Evolutionary conservation across 2,888 invertebrate species (phyloP), one percentile per base, ranked within the genome.

Genomic region (Dynastes tityus): DNA sequence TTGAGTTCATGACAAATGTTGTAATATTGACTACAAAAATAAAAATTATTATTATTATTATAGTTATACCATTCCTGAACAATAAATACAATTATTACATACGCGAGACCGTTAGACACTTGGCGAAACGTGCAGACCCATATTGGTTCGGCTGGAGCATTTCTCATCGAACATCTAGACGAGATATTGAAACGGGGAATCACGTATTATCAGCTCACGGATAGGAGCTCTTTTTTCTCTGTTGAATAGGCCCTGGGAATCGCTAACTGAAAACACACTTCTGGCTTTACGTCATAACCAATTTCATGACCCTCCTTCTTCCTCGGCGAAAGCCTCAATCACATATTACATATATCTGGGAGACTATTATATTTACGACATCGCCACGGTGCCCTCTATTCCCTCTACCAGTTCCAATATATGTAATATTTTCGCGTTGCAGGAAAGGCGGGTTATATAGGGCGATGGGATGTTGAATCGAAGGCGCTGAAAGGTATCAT

Each of bases 301-400:
- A 86, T 86, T 84, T 85, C 83, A 83, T 83, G 82, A 82, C 83
- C 84, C 84, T 84, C 84, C 84, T 84, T 82, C 84, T 84, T 84
- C 84, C 84, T 82, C 81, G 78, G 77, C 82, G 83, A 83, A 84
- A 84, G 84, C 84, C 84, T 84, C 85, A 85, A 84, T 85, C 84
- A 84, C 85, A 85, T 45, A 45, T 37, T 5, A 37, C 32, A 2
- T 85, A 86, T 85, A 86, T 86, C 85, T 84, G 83, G 82, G 83
- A 84, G 84, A 84, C 84, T 86, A 85, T 86, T 85, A 85, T 86
- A 85, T 87, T 86, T 87, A 86, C 85, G 84, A 84, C 83, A 84
- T 84, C 84, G 16, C 8, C 55, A 5, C 22, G 16, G 32, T 37
- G 32, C 5, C 32, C 55, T 16, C 45, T 45, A 45, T 45, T 45